Evolutionary conservation across 2,113 vertebrate genomes (phyloP).

Genomic region (Stictonetta naevosa): DNA sequence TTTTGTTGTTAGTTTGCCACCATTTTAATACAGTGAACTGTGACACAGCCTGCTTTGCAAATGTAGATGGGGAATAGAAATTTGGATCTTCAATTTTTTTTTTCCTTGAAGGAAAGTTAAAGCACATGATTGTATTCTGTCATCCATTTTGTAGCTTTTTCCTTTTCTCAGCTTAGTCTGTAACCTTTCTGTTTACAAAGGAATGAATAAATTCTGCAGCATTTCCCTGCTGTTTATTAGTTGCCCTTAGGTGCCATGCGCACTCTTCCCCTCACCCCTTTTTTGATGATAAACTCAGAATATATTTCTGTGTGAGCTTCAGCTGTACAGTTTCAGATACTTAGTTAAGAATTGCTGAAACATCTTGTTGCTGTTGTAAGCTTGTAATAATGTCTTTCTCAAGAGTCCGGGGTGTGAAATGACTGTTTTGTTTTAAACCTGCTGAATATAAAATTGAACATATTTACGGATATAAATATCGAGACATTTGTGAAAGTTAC

Average conservation of each 20-base stretch:
- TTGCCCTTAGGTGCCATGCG: background rate
- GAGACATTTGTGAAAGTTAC: background rate
- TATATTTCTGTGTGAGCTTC: background rate
- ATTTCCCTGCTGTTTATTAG: background rate
- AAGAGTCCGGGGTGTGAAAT: background rate
- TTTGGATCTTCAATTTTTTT: background rate
- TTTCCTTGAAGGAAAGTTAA: background rate
- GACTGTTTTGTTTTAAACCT: background rate
- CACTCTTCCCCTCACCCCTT: background rate
- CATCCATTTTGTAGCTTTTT: background rate
- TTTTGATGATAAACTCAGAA: background rate
- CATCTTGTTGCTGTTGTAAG: constrained; percentile 7
- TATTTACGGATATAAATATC: constrained; percentile 1
- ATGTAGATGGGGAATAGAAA: background rate
- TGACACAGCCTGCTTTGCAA: background rate
- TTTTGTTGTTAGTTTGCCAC: background rate
- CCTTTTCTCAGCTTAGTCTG: background rate
- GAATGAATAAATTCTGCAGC: background rate
- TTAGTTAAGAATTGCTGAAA: background rate
- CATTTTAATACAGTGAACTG: background rate
- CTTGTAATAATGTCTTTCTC: background rate
- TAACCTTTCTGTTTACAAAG: background rate
- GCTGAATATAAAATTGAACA: background rate
- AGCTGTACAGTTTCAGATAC: background rate
- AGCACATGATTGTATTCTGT: background rate